A percentile compares a stretch with the other conserved stretches of the same genome.
phyloP scores from a whole-genome alignment of 2,888 invertebrate genomes.

The Rhodophaea formosa region DNA sequence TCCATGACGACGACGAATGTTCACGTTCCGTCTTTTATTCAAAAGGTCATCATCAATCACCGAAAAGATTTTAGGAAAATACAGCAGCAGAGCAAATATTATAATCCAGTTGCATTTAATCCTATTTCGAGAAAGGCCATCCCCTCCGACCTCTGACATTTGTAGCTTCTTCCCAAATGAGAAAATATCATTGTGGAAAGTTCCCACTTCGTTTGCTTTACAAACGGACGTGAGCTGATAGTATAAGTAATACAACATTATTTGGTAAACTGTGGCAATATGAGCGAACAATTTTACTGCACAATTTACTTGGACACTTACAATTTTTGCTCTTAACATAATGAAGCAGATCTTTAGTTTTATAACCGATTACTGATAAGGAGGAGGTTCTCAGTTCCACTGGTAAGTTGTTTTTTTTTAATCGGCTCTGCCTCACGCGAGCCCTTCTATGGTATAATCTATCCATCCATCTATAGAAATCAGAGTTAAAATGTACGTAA shows the following conservation, averaged over 20 bases:
- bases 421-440: too few relatives aligned
- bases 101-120: constrained; percentile 24
- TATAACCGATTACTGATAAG: too few relatives aligned
- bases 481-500: neutral
- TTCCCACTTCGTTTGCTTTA: neutral
- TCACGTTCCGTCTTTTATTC: neutral
- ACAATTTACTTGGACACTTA: too few relatives aligned
- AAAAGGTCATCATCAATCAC: constrained; percentile 8
- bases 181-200: constrained; percentile 18
- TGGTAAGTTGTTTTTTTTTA: too few relatives aligned
- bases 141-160: constrained; percentile 41
- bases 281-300: too few relatives aligned
- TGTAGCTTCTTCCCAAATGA: constrained; percentile 32
- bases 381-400: too few relatives aligned
- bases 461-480: too few relatives aligned
- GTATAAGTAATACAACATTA: neutral
- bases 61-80: neutral
- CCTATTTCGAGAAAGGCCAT: constrained; percentile 42
- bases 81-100: neutral
- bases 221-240: neutral
- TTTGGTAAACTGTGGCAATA: too few relatives aligned
- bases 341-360: too few relatives aligned
- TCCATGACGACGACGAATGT: constrained; percentile 1
- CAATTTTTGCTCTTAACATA: too few relatives aligned
- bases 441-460: too few relatives aligned